Percentiles rank a stretch among this genome's conserved stretches.
These are phyloP conservation scores for Trichogramma pretiosum DNA, from an alignment of 1,140 invertebrate genomes.

Conservation along the genomic window DNA sequence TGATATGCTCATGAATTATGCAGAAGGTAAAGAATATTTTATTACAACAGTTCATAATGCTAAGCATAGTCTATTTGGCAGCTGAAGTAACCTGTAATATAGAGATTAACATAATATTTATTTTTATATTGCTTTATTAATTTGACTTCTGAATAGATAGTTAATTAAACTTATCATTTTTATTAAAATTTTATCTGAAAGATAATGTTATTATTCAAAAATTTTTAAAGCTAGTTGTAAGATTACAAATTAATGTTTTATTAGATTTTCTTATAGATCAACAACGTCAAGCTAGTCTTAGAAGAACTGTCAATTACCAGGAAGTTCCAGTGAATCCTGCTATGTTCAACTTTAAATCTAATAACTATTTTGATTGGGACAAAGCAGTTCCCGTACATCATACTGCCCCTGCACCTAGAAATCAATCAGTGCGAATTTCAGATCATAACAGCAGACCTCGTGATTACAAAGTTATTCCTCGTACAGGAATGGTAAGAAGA, in stretches of 20 bases:
- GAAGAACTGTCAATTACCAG: constrained; percentile 42
- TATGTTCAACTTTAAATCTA: constrained; percentile 36
- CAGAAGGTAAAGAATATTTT: constrained; percentile 31
- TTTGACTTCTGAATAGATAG: too few species aligned
- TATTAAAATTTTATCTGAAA: too few species aligned
- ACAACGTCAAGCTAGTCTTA: constrained; percentile 24
- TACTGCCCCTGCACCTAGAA: constrained; percentile 22
- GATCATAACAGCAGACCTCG: constrained; percentile 30
- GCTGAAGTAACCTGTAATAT: too few species aligned
- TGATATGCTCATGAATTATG: constrained; percentile 31
- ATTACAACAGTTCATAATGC: too few species aligned
- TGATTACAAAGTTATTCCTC: constrained; percentile 33
- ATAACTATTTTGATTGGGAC: constrained; percentile 35
- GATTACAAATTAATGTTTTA: constrained; percentile 2
- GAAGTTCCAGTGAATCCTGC: constrained; percentile 41
- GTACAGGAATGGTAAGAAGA: constrained; percentile 28
- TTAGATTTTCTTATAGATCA: constrained; percentile 37
- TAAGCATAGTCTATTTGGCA: too few species aligned
- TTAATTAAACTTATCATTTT: too few species aligned
- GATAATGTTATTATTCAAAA: too few species aligned
- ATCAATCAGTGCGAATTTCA: constrained; percentile 21
- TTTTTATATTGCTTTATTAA: too few species aligned
- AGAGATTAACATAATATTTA: too few species aligned
- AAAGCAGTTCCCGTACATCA: constrained; percentile 21
- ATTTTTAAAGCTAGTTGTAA: neutral